These are phyloP conservation scores for Bombylius discolor DNA, from an alignment of 2,888 invertebrate genomes.

Conservation along the genomic window DNA sequence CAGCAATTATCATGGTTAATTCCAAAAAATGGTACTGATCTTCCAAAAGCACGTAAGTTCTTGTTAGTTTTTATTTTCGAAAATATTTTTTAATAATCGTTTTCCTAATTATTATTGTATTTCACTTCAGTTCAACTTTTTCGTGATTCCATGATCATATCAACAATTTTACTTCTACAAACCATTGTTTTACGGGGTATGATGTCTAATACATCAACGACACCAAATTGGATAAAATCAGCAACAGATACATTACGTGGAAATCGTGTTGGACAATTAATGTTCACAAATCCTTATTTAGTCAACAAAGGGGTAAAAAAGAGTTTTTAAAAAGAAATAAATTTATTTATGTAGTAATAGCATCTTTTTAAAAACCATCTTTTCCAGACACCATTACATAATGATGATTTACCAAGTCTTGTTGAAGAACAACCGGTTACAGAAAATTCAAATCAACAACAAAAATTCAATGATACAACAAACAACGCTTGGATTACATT, in stretches of 20 bases:
- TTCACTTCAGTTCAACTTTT: conserved; percentile 17
- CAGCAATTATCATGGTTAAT: conserved; percentile 46
- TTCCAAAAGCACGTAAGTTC: conserved; percentile 44
- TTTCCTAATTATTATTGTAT: background rate
- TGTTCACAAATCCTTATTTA: conserved; percentile 14
- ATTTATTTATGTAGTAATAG: background rate
- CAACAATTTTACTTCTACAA: conserved; percentile 11
- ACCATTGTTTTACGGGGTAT: conserved; percentile 13
- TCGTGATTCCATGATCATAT: conserved; percentile 16
- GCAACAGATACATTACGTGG: conserved; percentile 7
- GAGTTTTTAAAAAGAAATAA: too few relatives aligned
- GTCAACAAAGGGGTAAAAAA: conserved; percentile 6
- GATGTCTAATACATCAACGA: background rate
- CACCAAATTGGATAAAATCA: conserved; percentile 13
- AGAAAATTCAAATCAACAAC: background rate
- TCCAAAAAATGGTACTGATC: conserved; percentile 45
- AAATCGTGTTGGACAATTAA: conserved; percentile 13
- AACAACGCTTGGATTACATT: conserved; percentile 6
- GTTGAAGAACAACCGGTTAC: conserved; percentile 3
- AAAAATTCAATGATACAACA: background rate
- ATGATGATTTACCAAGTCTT: conserved; percentile 1
- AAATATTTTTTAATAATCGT: too few relatives aligned
- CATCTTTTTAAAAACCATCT: background rate
- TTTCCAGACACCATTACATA: conserved; percentile 2
- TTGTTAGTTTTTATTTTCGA: too few relatives aligned